phyloP scores from a whole-genome alignment of 1,140 invertebrate genomes.

The Megalopta genalis region DNA sequence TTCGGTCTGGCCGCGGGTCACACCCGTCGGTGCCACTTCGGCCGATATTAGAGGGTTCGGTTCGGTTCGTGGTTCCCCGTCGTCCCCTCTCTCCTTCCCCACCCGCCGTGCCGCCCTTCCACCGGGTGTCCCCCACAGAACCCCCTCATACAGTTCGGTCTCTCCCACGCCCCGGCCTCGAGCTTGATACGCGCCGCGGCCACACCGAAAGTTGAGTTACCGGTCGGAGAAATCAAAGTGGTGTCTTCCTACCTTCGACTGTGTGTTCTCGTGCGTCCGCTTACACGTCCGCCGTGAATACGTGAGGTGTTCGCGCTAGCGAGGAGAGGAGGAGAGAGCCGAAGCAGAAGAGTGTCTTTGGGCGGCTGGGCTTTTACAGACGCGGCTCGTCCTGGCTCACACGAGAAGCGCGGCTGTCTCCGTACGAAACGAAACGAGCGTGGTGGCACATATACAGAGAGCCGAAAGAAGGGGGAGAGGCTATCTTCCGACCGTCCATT shows the following conservation, averaged over 20 bases:
- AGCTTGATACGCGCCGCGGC: background rate
- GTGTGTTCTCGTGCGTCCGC: slow-evolving; percentile 15
- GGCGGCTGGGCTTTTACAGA: slow-evolving; percentile 28
- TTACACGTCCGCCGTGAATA: slow-evolving; percentile 19
- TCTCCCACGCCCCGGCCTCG: background rate
- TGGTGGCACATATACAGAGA: slow-evolving; percentile 43
- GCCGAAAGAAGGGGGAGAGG: slow-evolving; percentile 52
- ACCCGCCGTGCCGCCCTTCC: too few species aligned
- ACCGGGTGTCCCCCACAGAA: too few species aligned
- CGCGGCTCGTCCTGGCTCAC: slow-evolving; percentile 48
- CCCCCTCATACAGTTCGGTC: too few species aligned
- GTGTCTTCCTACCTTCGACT: slow-evolving; percentile 38
- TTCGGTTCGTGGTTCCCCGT: too few species aligned
- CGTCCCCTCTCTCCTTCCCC: too few species aligned
- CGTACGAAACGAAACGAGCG: slow-evolving; percentile 46
- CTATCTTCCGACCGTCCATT: slow-evolving; percentile 69
- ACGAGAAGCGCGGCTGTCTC: slow-evolving; percentile 35
- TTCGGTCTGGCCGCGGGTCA: too few species aligned
- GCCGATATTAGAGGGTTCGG: too few species aligned
- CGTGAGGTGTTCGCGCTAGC: slow-evolving; percentile 31
- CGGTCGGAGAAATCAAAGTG: slow-evolving; percentile 41
- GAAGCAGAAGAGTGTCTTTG: background rate
- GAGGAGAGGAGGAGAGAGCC: background rate
- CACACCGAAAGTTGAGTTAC: slow-evolving; percentile 23
- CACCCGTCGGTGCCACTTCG: too few species aligned